Conservation (phyloP, 2,797 vertebrate species). For the Eremophila alpestris region DNA sequence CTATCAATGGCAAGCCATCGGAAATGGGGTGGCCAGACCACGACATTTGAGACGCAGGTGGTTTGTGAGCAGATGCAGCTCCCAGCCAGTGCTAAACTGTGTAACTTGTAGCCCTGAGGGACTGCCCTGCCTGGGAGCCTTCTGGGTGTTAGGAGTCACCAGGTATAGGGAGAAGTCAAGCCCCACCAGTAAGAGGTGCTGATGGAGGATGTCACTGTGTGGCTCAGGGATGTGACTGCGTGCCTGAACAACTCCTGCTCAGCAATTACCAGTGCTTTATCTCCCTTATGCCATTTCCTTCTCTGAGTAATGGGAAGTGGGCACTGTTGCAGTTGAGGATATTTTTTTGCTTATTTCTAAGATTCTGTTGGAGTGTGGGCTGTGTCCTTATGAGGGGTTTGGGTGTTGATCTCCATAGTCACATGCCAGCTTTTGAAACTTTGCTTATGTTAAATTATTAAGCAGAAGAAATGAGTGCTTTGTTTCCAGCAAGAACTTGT, state of each 20-base stretch:
- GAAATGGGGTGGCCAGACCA: neutral
- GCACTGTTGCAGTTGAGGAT: neutral
- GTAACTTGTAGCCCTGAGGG: neutral
- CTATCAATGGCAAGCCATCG: neutral
- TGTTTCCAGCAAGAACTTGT: neutral
- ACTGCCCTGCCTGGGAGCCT: neutral
- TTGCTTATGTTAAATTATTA: neutral
- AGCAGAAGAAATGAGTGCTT: neutral
- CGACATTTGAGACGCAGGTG: neutral
- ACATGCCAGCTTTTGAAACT: neutral
- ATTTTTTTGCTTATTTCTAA: neutral
- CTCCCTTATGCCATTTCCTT: neutral
- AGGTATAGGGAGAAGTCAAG: neutral
- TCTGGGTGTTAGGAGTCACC: neutral
- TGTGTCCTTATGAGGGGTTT: neutral
- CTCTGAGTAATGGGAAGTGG: neutral
- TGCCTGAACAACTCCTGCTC: neutral
- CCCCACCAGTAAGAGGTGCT: neutral
- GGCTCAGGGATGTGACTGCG: neutral
- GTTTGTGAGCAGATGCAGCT: neutral
- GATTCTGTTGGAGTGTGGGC: neutral
- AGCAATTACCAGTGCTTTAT: neutral
- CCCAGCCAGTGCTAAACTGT: neutral
- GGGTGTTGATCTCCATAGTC: neutral
- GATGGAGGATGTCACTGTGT: neutral